Percentiles rank a stretch among this genome's conserved stretches.
phyloP scores from a whole-genome alignment of 2,113 vertebrate species.

The Acrocephalus kingi region DNA sequence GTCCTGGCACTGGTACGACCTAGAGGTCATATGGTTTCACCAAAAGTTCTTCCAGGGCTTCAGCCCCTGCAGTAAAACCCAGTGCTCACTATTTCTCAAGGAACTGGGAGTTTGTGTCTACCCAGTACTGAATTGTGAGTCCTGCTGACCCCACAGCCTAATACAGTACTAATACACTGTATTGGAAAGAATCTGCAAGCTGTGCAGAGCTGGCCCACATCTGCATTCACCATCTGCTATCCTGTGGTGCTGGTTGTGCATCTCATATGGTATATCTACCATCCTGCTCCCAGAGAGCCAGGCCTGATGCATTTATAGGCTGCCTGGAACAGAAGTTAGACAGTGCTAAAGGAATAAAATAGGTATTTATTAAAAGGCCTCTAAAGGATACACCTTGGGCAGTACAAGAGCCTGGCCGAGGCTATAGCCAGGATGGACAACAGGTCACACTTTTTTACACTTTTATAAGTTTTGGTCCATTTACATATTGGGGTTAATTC shows the following conservation, averaged over 20 bases:
- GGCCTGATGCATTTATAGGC: neutral
- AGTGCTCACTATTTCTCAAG: neutral
- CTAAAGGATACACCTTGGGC: neutral
- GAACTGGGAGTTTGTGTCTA: neutral
- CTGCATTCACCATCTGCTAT: neutral
- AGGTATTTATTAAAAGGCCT: neutral
- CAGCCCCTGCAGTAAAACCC: neutral
- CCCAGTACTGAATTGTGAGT: rapidly evolving
- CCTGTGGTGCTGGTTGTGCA: neutral
- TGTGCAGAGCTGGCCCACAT: neutral
- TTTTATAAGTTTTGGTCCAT: neutral
- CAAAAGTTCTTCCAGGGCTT: rapidly evolving
- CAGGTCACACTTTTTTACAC: neutral
- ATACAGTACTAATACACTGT: neutral
- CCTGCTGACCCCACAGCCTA: neutral
- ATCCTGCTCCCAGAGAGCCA: neutral
- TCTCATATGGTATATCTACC: rapidly evolving
- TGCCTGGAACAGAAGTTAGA: neutral
- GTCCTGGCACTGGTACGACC: neutral
- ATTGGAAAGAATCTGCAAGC: neutral
- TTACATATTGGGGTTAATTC: neutral
- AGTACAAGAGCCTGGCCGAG: neutral
- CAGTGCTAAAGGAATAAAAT: neutral
- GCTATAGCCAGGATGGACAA: neutral
- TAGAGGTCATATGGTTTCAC: neutral